Conservation (phyloP, 2,797 vertebrate species). For the Otus scops region DNA sequence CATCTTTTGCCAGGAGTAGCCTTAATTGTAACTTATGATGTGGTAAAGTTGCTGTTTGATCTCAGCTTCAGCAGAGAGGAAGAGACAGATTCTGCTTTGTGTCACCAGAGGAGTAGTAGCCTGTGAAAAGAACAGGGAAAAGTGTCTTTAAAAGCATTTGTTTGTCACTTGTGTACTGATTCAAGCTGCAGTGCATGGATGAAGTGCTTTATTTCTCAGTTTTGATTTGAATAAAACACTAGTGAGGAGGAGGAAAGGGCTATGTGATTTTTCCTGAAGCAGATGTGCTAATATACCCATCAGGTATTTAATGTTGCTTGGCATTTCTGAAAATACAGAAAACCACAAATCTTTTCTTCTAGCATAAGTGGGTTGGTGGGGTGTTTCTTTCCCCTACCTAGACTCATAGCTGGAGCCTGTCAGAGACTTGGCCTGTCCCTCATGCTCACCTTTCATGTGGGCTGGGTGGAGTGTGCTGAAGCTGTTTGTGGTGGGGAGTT, state of each 20-base stretch:
- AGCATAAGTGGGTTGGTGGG: not conserved
- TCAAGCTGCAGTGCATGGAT: not conserved
- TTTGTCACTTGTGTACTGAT: not conserved
- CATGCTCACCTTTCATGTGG: not conserved
- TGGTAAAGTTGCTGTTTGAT: constrained; percentile 38
- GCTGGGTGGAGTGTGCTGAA: not conserved
- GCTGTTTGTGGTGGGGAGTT: not conserved
- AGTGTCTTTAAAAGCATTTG: not conserved
- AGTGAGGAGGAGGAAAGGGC: not conserved
- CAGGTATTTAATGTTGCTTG: not conserved
- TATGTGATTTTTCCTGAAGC: not conserved
- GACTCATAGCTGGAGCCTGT: not conserved
- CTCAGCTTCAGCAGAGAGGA: not conserved
- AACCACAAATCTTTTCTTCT: not conserved
- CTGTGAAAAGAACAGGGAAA: not conserved
- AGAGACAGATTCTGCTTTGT: not conserved
- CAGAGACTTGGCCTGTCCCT: not conserved
- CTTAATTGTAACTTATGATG: constrained; percentile 21
- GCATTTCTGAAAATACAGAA: not conserved
- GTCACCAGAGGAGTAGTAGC: not conserved
- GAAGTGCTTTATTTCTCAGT: not conserved
- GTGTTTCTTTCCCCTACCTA: not conserved
- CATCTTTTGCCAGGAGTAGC: constrained; percentile 21
- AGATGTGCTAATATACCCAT: not conserved
- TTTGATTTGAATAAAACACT: not conserved